These are phyloP conservation scores for Drosophila gaucha DNA, from an alignment of 2,888 invertebrate genomes.

Conservation along the genomic window DNA sequence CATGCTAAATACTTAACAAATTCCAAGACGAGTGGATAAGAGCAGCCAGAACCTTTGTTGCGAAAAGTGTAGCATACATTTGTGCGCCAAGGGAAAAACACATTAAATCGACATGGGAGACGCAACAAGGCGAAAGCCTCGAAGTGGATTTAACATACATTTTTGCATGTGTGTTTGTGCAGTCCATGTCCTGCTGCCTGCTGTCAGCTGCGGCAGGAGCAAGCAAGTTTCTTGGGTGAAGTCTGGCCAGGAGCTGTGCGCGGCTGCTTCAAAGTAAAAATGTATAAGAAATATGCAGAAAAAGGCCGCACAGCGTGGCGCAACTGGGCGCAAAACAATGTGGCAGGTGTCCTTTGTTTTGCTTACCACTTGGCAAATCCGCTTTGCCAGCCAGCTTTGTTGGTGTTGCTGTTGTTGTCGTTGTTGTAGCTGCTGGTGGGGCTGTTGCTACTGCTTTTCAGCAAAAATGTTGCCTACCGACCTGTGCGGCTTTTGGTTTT, in stretches of 20 bases:
- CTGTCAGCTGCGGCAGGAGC: slow-evolving; percentile 8
- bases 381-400: slow-evolving; percentile 56
- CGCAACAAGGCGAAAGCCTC: slow-evolving; percentile 30
- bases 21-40: slow-evolving; percentile 10
- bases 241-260: slow-evolving; percentile 37
- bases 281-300: slow-evolving; percentile 71
- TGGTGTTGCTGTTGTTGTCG: slow-evolving; percentile 6
- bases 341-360: slow-evolving; percentile 81
- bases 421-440: slow-evolving; percentile 6
- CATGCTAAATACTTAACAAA: slow-evolving; percentile 11
- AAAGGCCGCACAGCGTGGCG: slow-evolving; percentile 53
- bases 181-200: not conserved
- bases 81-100: slow-evolving; percentile 40
- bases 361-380: slow-evolving; percentile 79
- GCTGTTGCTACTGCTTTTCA: slow-evolving; percentile 33
- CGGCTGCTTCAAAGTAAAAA: slow-evolving; percentile 69
- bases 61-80: slow-evolving; percentile 50
- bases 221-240: slow-evolving; percentile 44
- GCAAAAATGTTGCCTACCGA: slow-evolving; percentile 57
- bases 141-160: slow-evolving; percentile 45
- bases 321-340: slow-evolving; percentile 53
- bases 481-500: slow-evolving; percentile 48
- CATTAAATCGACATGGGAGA: slow-evolving; percentile 49
- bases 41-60: not conserved
- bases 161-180: slow-evolving; percentile 11